Evolutionary conservation across 2,797 vertebrate species (phyloP), one percentile per base, ranked within the genome.

Genomic region (Tachyglossus aculeatus): DNA sequence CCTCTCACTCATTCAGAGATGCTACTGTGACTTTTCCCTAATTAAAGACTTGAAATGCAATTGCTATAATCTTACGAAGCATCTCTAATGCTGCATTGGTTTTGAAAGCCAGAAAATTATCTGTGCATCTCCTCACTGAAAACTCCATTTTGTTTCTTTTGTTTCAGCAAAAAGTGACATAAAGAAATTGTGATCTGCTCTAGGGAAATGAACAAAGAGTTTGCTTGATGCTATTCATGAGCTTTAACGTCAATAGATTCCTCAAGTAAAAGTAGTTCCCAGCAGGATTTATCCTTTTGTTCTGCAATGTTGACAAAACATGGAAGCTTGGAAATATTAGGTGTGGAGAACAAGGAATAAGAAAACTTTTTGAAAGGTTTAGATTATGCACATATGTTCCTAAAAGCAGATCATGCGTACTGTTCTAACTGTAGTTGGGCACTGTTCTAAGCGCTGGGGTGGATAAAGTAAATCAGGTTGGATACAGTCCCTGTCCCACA

Each of bases 151-250:
- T 67, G 16, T 71, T 85, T 82, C 18, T 61, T 65, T 50, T 11
- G 43, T 68, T 86, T 13, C 48, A 67, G 43, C 59, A 80, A 70
- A 54, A 77, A 89, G 69, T 78, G 77, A 81, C 80, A 77, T 78
- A 73, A 74, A 88, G 67, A 80, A 86, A 67, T 76, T 80, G 76
- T 72, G 81, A 88, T 85, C 75, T 37, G 6, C 85, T 90, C 81
- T 63, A 44, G 71, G 83, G 77, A 85, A 48, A 67, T 5, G 40
- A 77, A 54, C 0, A 2, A 1, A n/a, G 59, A 54, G 39, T 64
- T 69, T 45, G 15, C 66, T 82, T 80, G 82, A 73, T 76, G 77
- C 61, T 67, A 78, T 12, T 25, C 51, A 54, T 39, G 59, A 56
- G 16, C 70, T 86, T 70, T 70, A 54, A 29, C 51, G 81, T 86